Conservation (phyloP, 2,113 vertebrate species). For the Diphyllodes magnificus region DNA sequence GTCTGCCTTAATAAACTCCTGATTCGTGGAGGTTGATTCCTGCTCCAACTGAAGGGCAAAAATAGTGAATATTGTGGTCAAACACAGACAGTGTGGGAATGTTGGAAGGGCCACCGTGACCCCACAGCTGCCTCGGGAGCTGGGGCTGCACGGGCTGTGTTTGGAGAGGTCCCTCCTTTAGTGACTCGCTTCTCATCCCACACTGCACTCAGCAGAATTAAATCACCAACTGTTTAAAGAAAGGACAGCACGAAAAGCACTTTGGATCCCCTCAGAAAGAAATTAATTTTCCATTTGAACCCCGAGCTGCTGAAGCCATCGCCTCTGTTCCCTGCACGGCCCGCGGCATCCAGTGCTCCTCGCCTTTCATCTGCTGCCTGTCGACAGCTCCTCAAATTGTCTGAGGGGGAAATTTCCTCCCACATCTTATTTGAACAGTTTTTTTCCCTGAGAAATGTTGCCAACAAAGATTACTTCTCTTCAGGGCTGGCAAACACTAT, state of each 20-base stretch:
- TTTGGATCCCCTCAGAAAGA: not conserved
- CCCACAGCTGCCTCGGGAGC: rapidly evolving
- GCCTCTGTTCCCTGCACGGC: not conserved
- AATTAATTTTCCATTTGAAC: not conserved
- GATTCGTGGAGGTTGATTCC: rapidly evolving
- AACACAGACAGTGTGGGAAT: rapidly evolving
- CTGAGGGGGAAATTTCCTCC: conserved; percentile 8
- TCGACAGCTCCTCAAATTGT: not conserved
- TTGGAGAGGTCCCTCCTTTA: not conserved
- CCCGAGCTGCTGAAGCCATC: not conserved
- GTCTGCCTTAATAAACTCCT: not conserved
- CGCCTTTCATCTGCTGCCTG: not conserved
- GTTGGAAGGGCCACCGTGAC: not conserved
- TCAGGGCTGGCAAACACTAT: not conserved
- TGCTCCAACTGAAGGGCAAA: not conserved
- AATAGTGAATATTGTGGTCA: not conserved
- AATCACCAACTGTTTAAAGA: not conserved
- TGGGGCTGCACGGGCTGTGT: rapidly evolving
- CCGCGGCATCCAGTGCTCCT: not conserved
- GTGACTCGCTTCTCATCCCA: not conserved
- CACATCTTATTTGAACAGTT: not conserved
- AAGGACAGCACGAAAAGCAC: not conserved
- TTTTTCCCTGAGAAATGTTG: not conserved
- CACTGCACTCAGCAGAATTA: rapidly evolving
- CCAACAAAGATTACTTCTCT: not conserved